phyloP scores from a whole-genome alignment of 2,113 vertebrate species.

The Serilophus lunatus region DNA sequence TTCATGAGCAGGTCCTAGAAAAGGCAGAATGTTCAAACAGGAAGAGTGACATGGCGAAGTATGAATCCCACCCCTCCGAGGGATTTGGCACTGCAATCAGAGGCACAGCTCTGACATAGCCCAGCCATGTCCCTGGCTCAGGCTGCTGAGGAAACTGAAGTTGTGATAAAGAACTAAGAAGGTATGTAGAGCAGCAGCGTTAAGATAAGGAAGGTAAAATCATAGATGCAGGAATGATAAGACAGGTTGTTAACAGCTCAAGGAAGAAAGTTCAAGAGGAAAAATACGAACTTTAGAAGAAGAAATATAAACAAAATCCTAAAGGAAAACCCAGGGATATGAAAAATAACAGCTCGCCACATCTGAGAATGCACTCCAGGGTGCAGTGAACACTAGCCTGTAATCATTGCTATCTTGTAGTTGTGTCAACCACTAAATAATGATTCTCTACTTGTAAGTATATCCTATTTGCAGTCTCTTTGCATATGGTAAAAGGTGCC shows the following conservation, averaged over 20 bases:
- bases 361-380: accelerated
- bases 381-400: neutral
- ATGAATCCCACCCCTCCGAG: neutral
- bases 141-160: neutral
- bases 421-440: neutral
- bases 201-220: neutral
- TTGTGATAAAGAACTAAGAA: neutral
- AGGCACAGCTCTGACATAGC: neutral
- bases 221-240: neutral
- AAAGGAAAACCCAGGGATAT: neutral
- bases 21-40: neutral
- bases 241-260: neutral
- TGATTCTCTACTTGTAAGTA: neutral
- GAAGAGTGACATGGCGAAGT: neutral
- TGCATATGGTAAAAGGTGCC: neutral
- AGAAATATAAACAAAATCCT: neutral
- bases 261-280: neutral
- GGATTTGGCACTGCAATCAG: neutral
- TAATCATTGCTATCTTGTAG: neutral
- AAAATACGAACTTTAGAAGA: neutral
- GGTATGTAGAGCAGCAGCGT: neutral
- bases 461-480: neutral
- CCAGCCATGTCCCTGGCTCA: neutral
- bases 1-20: neutral
- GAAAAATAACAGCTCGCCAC: neutral